phyloP scores from a whole-genome alignment of 2,797 vertebrate genomes.

The Anas georgica region DNA sequence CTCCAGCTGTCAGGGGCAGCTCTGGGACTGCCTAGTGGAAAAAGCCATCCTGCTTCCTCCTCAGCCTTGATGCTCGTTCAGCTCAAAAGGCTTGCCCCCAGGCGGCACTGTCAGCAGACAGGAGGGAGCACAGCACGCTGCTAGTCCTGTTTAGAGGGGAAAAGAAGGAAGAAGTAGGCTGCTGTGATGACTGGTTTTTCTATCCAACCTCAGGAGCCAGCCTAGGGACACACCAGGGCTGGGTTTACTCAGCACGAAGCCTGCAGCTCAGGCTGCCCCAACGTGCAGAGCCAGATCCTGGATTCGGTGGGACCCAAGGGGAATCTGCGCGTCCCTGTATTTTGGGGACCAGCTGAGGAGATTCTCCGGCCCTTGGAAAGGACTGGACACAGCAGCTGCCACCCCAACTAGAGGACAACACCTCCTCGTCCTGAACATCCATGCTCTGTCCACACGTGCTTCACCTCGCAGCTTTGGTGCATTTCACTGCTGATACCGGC shows the following conservation, averaged over 20 bases:
- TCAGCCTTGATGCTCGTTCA: not conserved
- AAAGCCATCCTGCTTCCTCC: not conserved
- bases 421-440: not conserved
- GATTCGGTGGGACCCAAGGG: not conserved
- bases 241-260: not conserved
- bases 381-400: not conserved
- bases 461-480: not conserved
- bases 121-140: not conserved
- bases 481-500: not conserved
- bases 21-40: not conserved
- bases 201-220: not conserved
- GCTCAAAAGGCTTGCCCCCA: not conserved
- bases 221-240: not conserved
- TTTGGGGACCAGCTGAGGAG: not conserved
- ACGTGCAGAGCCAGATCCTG: not conserved
- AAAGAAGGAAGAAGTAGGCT: not conserved
- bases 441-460: accelerated
- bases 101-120: accelerated
- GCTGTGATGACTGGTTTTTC: not conserved
- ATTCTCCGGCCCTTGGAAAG: not conserved
- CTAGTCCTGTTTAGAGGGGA: not conserved
- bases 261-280: not conserved
- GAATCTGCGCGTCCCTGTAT: not conserved
- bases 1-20: not conserved
- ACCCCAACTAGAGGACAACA: not conserved